A percentile compares a stretch with the other conserved stretches of the same genome.
Evolutionary conservation across 2,888 invertebrate genomes (phyloP).

Genomic region (Lasioglossum malachurum): DNA sequence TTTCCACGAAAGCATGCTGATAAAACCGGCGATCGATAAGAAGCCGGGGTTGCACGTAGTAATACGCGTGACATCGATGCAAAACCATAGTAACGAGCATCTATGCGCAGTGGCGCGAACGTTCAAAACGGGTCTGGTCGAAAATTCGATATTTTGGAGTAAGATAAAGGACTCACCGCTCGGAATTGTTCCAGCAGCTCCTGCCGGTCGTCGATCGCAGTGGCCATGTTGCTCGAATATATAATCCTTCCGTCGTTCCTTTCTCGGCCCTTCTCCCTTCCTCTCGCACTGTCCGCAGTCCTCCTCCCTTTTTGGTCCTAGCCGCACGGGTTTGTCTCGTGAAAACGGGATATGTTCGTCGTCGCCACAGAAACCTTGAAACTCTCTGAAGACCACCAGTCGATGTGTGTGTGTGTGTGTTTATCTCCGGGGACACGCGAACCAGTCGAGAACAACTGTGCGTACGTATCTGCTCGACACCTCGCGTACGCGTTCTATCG

Average conservation of each 20-base stretch:
- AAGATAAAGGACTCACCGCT: conserved; percentile 76
- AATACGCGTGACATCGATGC: conserved; percentile 23
- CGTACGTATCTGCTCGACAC: conserved; percentile 37
- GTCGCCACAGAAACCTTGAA: conserved; percentile 21
- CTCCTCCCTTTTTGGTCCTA: conserved; percentile 24
- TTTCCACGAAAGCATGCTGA: conserved; percentile 66
- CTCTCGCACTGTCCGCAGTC: conserved; percentile 13
- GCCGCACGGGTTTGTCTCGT: background rate
- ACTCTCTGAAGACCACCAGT: conserved; percentile 40
- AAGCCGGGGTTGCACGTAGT: conserved; percentile 57
- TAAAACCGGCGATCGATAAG: conserved; percentile 76
- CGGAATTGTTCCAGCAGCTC: conserved; percentile 83
- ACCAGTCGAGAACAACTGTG: conserved; percentile 29
- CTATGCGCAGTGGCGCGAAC: background rate
- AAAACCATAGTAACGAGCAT: conserved; percentile 21
- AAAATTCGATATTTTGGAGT: background rate
- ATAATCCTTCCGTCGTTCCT: conserved; percentile 75
- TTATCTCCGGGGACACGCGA: conserved; percentile 35
- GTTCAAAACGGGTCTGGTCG: background rate
- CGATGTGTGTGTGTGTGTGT: conserved; percentile 2
- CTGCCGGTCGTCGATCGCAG: conserved; percentile 83
- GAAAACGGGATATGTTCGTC: background rate
- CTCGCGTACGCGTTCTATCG: conserved; percentile 41
- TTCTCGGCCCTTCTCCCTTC: conserved; percentile 60
- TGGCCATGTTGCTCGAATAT: conserved; percentile 83